Evolutionary conservation across 2,113 vertebrate species (phyloP), one percentile per base, ranked within the genome.

Genomic region (Euleptes europaea): DNA sequence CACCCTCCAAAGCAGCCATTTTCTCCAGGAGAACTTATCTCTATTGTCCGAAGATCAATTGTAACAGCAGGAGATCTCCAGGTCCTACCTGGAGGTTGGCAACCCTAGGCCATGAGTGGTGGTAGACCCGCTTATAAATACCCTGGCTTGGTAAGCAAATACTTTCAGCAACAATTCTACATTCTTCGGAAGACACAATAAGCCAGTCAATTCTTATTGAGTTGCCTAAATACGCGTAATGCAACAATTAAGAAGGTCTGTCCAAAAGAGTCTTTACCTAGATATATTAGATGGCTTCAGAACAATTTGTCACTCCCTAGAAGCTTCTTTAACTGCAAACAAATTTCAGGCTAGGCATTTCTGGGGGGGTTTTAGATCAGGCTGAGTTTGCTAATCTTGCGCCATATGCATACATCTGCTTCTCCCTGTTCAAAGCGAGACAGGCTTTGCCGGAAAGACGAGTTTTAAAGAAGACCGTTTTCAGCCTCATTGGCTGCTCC

Each of bases 401-500:
- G 77, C 78, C 51, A 78, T 63, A 9, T 3, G 35, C 69, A 51
- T 83, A 60, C 80, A 38, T 28, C 9, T 5, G 54, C 54, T 88
- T 88, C 33, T 35, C 80, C 60, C 72, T 17, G 21, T 15, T 69
- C 69, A 85, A 86, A 44, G 60, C n/a, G 35, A 84, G 13, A 44
- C 49, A 88, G 31, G 80, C 51, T 72, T 72, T 40, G 2, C 75
- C 77, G 84, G 84, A 54, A 86, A 51, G 28, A 71, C 31, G 33
- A 23, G 49, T 88, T 54, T 33, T 76, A 63, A n/a, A 9, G 42
- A 21, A 47, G 0, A 47, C 88, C 86, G 72, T 73, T 1, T 47
- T 88, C 33, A 84, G 77, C 42, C 57, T 84, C 78, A 47, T 86
- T 70, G 60, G n/a, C 70, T 13, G 74, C 66, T 65, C 42, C 89